Conservation (phyloP, 92 coral and sea anemone species). For the Parazoanthus atlanticus region DNA sequence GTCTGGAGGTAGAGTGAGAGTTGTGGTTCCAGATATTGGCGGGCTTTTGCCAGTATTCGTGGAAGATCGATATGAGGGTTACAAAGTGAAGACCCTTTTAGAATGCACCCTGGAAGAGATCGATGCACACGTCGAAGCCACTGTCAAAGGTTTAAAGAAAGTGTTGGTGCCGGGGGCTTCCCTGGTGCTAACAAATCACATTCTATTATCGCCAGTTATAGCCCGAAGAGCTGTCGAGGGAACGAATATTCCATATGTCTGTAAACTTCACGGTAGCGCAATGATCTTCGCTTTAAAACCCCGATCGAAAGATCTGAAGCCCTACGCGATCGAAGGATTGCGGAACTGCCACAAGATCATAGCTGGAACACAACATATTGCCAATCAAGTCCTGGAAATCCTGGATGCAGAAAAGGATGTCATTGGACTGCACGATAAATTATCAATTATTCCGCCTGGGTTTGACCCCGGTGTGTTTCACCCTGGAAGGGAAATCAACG, state of each 20-base stretch:
- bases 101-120: background rate
- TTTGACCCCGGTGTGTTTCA: slow-evolving; percentile 76
- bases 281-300: slow-evolving; percentile 69
- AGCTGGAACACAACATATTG: slow-evolving; percentile 54
- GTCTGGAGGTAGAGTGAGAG: slow-evolving; percentile 62
- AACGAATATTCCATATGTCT: slow-evolving; percentile 65
- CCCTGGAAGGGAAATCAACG: background rate
- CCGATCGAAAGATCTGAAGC: slow-evolving; percentile 60
- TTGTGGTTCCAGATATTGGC: slow-evolving; percentile 72
- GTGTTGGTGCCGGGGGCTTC: slow-evolving; percentile 28
- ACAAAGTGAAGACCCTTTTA: slow-evolving; percentile 70
- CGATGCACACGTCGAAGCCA: no score
- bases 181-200: slow-evolving; percentile 78
- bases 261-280: slow-evolving; percentile 80
- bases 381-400: slow-evolving; percentile 50
- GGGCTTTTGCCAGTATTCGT: slow-evolving; percentile 75
- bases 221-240: slow-evolving; percentile 70
- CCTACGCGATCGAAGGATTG: slow-evolving; percentile 73
- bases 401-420: slow-evolving; percentile 61
- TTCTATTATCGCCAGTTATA: slow-evolving; percentile 70
- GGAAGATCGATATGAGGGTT: slow-evolving; percentile 77
- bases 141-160: no score
- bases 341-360: background rate
- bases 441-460: slow-evolving; percentile 74
- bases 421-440: slow-evolving; percentile 54